Evolutionary conservation across 2,113 vertebrate species (phyloP).

Genomic region (Charadrius vociferus): DNA sequence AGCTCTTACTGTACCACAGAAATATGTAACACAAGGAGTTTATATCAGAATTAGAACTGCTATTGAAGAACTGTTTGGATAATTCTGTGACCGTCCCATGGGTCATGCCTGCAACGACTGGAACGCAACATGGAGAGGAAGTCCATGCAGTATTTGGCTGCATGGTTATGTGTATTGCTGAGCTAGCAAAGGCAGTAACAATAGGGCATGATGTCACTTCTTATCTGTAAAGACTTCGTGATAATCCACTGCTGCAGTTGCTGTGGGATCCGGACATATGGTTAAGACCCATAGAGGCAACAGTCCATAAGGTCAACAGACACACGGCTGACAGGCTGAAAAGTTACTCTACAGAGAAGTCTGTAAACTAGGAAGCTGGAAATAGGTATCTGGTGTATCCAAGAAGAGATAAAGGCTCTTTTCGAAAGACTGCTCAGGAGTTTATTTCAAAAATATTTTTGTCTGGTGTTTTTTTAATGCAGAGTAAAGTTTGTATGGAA

Average conservation of each 20-base stretch:
- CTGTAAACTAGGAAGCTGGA: neutral
- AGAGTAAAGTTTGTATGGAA: neutral
- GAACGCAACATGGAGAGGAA: neutral
- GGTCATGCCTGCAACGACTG: neutral
- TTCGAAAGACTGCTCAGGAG: neutral
- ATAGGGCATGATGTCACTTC: neutral
- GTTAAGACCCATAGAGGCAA: neutral
- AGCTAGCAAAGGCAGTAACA: neutral
- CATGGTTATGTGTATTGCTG: neutral
- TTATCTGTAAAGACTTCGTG: neutral
- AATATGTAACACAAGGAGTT: neutral
- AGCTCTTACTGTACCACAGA: neutral
- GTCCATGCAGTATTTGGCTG: neutral
- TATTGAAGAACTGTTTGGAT: neutral
- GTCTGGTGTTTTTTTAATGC: neutral
- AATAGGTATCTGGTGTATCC: neutral
- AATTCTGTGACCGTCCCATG: rapidly evolving
- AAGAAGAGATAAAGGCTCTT: neutral
- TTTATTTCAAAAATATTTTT: neutral
- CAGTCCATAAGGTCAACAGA: neutral
- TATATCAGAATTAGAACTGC: neutral
- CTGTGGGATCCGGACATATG: neutral
- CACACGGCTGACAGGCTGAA: neutral
- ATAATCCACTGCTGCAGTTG: neutral
- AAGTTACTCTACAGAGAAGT: neutral